These are phyloP conservation scores for Gephyroberyx darwinii DNA, from an alignment of 2,797 vertebrate genomes.

Conservation along the genomic window DNA sequence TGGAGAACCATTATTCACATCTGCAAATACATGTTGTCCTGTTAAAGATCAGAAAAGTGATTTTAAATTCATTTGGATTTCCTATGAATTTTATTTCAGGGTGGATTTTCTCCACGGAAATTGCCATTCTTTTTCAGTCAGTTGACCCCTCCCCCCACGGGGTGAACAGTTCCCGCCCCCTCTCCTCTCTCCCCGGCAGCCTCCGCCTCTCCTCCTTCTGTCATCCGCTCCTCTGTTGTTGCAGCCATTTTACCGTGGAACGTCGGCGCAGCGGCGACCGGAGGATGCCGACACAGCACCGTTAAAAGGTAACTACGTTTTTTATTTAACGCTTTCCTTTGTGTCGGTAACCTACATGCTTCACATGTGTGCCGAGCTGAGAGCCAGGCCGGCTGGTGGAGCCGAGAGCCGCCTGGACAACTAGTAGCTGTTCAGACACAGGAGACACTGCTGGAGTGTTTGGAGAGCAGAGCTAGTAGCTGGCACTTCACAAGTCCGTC, in stretches of 20 bases:
- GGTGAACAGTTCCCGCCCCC: constrained; percentile 58
- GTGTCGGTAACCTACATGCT: not conserved
- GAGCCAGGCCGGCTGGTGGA: constrained; percentile 20
- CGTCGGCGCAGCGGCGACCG: constrained; percentile 56
- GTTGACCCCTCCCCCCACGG: constrained; percentile 37
- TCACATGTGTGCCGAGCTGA: not conserved
- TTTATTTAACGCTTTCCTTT: not conserved
- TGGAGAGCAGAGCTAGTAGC: constrained; percentile 29
- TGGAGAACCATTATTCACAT: no score
- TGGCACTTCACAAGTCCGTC: constrained; percentile 52
- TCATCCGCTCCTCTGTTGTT: constrained; percentile 70
- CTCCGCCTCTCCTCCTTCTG: constrained; percentile 64
- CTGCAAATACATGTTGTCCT: no score
- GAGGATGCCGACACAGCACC: constrained; percentile 64
- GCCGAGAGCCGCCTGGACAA: constrained; percentile 34
- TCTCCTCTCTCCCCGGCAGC: constrained; percentile 53
- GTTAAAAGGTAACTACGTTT: constrained; percentile 64
- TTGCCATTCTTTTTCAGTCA: not conserved
- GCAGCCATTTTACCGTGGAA: constrained; percentile 79
- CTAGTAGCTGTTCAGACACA: constrained; percentile 47
- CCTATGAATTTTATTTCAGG: no score
- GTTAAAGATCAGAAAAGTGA: no score
- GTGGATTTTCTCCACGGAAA: no score
- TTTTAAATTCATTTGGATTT: no score
- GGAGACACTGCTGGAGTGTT: constrained; percentile 46